Conservation (phyloP, 2,888 invertebrate species). For the Chrysina gloriosa region DNA sequence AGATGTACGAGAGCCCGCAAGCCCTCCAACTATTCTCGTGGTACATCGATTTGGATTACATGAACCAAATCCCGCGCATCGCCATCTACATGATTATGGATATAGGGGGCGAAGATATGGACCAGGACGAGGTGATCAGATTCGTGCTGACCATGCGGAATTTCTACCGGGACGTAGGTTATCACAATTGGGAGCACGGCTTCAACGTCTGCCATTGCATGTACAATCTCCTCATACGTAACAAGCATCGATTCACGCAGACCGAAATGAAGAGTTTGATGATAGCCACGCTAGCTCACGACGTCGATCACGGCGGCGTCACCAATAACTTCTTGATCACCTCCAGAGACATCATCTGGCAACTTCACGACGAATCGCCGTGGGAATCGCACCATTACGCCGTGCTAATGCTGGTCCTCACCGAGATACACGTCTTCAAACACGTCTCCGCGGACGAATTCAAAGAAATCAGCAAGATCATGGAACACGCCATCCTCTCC, state of each 20-base stretch:
- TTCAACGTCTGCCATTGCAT: slow-evolving; percentile 73
- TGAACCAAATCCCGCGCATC: slow-evolving; percentile 68
- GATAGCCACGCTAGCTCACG: slow-evolving; percentile 72
- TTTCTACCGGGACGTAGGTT: slow-evolving; percentile 71
- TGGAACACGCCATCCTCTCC: slow-evolving; percentile 68
- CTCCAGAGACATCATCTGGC: slow-evolving; percentile 67
- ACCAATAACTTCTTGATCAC: slow-evolving; percentile 72
- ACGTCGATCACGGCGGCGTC: slow-evolving; percentile 73
- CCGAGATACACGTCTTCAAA: slow-evolving; percentile 50
- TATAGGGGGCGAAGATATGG: slow-evolving; percentile 64
- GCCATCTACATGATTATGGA: slow-evolving; percentile 68
- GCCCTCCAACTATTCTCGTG: slow-evolving; percentile 67
- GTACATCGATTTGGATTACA: slow-evolving; percentile 68
- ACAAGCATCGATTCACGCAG: slow-evolving; percentile 65
- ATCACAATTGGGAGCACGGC: slow-evolving; percentile 74
- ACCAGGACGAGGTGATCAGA: slow-evolving; percentile 61
- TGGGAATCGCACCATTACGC: slow-evolving; percentile 73
- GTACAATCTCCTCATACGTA: slow-evolving; percentile 68
- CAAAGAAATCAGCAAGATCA: slow-evolving; percentile 6
- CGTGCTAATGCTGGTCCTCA: slow-evolving; percentile 69
- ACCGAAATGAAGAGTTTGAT: slow-evolving; percentile 69
- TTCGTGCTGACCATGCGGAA: slow-evolving; percentile 67
- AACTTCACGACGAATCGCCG: slow-evolving; percentile 70
- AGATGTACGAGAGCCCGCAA: slow-evolving; percentile 62
- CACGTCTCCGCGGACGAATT: slow-evolving; percentile 18